Conservation (phyloP, 2,797 vertebrate species). For the Lutjanus argentimaculatus region DNA sequence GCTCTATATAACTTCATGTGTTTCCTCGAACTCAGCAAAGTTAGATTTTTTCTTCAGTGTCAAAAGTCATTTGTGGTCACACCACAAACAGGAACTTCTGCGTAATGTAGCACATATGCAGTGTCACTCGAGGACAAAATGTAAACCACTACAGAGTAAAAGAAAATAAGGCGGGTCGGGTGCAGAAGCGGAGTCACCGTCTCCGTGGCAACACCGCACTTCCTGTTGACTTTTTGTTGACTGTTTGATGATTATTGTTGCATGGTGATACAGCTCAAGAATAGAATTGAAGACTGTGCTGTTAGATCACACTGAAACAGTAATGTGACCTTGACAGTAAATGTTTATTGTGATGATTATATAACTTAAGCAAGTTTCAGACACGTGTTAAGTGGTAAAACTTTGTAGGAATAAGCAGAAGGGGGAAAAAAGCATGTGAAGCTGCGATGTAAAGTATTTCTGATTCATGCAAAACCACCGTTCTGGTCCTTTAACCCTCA, state of each 20-base stretch:
- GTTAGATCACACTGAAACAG: background rate
- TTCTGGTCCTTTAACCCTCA: slow-evolving; percentile 23
- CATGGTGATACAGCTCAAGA: slow-evolving; percentile 1
- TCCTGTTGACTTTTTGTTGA: slow-evolving; percentile 46
- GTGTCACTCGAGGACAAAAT: background rate
- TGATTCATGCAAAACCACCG: slow-evolving; percentile 27
- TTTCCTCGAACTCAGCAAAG: background rate
- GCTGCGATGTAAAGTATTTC: background rate
- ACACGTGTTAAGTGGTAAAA: background rate
- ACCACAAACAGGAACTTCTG: slow-evolving; percentile 31
- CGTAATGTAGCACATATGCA: background rate
- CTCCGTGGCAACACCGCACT: slow-evolving; percentile 35
- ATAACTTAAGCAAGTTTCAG: background rate
- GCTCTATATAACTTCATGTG: background rate
- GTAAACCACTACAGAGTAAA: background rate
- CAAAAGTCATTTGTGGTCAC: background rate
- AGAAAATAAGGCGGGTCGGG: background rate
- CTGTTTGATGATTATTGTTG: slow-evolving; percentile 26
- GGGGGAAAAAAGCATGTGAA: background rate
- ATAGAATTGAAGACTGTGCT: background rate
- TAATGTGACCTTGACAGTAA: background rate
- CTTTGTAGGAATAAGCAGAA: background rate
- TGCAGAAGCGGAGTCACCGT: background rate
- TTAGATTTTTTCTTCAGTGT: background rate
- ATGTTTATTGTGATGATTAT: background rate